Conservation (phyloP, 2,888 invertebrate genomes). For the Brenthis ino region DNA sequence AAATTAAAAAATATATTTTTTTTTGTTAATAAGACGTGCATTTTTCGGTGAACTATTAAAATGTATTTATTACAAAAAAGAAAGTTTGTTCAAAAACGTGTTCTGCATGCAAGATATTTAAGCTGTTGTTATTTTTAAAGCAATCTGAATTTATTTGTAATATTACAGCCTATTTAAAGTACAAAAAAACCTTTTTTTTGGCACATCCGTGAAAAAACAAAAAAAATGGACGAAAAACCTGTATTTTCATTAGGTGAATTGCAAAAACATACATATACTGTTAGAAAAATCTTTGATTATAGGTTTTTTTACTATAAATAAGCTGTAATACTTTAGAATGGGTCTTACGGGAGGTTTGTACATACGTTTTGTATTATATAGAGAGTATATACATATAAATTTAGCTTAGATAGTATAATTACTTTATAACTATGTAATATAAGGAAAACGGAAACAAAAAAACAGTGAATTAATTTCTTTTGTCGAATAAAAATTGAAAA, state of each 20-base stretch:
- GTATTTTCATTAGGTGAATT: conserved; percentile 4
- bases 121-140: conserved; percentile 41
- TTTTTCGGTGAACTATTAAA: conserved; percentile 51
- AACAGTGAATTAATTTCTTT: conserved; percentile 79
- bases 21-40: conserved; percentile 29
- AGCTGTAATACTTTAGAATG: conserved; percentile 56
- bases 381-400: conserved; percentile 75
- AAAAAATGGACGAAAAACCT: too few species aligned
- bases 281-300: background rate
- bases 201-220: background rate
- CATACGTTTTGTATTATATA: conserved; percentile 80
- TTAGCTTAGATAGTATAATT: conserved; percentile 78
- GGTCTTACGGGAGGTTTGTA: conserved; percentile 79
- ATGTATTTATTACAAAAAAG: conserved; percentile 52
- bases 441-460: conserved; percentile 77
- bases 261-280: background rate
- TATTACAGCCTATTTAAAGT: conserved; percentile 28
- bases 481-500: conserved; percentile 79
- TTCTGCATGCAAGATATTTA: conserved; percentile 56
- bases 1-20: background rate
- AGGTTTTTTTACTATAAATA: conserved; percentile 42
- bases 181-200: conserved; percentile 4
- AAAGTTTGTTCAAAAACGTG: conserved; percentile 51
- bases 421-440: conserved; percentile 78
- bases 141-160: conserved; percentile 36